Evolutionary conservation across 1,140 invertebrate genomes (phyloP).

Genomic region (Papilio dardanus): DNA sequence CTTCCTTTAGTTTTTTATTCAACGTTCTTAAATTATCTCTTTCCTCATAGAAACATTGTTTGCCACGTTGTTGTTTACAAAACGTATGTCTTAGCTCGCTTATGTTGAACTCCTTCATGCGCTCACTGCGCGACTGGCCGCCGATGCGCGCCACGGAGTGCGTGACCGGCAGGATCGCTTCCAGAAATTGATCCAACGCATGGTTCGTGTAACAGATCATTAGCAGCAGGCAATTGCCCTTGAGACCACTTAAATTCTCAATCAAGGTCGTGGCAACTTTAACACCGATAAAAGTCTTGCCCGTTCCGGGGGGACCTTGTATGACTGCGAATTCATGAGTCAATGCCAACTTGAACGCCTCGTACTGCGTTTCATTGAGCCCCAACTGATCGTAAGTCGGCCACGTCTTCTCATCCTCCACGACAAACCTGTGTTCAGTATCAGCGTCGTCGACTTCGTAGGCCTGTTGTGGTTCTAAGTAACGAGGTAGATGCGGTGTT

Average conservation of each 20-base stretch:
- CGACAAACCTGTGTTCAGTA: not conserved
- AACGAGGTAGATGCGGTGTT: slow-evolving; percentile 70
- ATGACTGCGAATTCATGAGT: slow-evolving; percentile 88
- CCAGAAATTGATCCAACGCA: slow-evolving; percentile 94
- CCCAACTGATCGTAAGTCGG: slow-evolving; percentile 66
- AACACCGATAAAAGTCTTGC: slow-evolving; percentile 90
- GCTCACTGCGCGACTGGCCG: slow-evolving; percentile 85
- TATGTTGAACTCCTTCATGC: slow-evolving; percentile 81
- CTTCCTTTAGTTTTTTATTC: slow-evolving; percentile 44
- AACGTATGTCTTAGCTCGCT: slow-evolving; percentile 55
- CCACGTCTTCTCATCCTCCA: slow-evolving; percentile 69
- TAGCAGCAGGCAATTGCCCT: slow-evolving; percentile 84
- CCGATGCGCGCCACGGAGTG: slow-evolving; percentile 88
- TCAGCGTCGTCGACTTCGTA: slow-evolving; percentile 31
- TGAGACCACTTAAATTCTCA: slow-evolving; percentile 65
- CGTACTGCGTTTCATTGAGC: slow-evolving; percentile 84
- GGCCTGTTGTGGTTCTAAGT: slow-evolving; percentile 43
- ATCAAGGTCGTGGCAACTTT: slow-evolving; percentile 85
- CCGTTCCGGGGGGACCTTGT: slow-evolving; percentile 91
- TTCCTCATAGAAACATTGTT: slow-evolving; percentile 43
- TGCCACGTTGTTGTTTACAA: not conserved
- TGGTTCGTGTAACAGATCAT: slow-evolving; percentile 94
- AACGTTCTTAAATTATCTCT: slow-evolving; percentile 41
- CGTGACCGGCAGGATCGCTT: slow-evolving; percentile 85
- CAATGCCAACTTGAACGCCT: slow-evolving; percentile 84